These are phyloP conservation scores for Anser brachyrhynchus DNA, from an alignment of 2,113 vertebrate genomes.

Conservation along the genomic window DNA sequence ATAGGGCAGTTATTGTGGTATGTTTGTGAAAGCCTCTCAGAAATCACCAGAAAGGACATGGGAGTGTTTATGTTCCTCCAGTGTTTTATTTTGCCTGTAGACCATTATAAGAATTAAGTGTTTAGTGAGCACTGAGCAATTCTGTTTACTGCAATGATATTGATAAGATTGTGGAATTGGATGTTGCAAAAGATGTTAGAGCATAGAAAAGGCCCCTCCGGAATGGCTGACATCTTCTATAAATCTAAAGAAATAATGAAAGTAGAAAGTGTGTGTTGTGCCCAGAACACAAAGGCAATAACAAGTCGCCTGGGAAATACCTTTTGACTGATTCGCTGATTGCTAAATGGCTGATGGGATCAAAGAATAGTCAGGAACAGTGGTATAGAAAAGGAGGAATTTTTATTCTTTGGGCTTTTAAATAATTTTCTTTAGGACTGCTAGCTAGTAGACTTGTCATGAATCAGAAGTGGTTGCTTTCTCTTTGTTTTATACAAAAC, in stretches of 20 bases:
- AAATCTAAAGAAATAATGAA: conserved; percentile 44
- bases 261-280: neutral
- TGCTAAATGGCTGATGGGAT: neutral
- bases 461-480: neutral
- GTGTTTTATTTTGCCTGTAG: neutral
- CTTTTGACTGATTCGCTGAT: neutral
- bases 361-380: neutral
- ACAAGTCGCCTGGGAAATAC: conserved; percentile 31
- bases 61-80: neutral
- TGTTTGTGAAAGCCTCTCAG: neutral
- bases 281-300: neutral
- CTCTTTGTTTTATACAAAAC: neutral
- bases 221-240: neutral
- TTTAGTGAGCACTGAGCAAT: neutral
- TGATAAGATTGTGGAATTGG: neutral
- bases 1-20: neutral
- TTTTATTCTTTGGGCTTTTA: neutral
- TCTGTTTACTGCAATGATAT: neutral
- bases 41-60: neutral
- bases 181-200: neutral
- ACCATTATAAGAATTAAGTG: neutral
- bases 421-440: neutral
- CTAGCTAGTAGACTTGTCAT: neutral
- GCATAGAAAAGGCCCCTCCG: neutral
- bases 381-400: neutral